Evolutionary conservation across 2,797 vertebrate species (phyloP).

Genomic region (Rhabdophis nuchalis): DNA sequence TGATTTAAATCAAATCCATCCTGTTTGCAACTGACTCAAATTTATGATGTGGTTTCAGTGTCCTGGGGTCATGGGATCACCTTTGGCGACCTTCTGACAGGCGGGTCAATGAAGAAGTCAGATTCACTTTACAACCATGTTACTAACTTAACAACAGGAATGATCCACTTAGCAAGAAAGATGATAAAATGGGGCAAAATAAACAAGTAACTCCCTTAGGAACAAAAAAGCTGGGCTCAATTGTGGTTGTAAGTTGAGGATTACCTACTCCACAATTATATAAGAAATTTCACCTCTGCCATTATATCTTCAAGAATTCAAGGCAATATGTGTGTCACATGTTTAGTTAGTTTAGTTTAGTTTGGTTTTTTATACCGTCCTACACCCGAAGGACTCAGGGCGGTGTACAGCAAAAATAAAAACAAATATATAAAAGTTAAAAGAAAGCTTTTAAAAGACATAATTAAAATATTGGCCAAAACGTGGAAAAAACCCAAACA

Average conservation of each 20-base stretch:
- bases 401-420: too few relatives aligned
- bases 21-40: background rate
- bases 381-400: too few relatives aligned
- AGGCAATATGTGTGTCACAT: background rate
- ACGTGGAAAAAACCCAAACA: too few relatives aligned
- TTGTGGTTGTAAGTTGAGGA: background rate
- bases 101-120: background rate
- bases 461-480: too few relatives aligned
- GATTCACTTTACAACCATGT: background rate
- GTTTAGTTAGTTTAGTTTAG: too few relatives aligned
- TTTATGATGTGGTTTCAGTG: background rate
- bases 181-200: background rate
- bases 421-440: too few relatives aligned
- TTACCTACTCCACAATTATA: background rate
- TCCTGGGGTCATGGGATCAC: background rate
- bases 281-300: background rate
- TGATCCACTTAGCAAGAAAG: background rate
- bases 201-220: background rate
- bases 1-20: too few relatives aligned
- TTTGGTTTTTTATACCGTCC: too few relatives aligned
- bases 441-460: too few relatives aligned
- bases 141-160: too few relatives aligned
- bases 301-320: background rate
- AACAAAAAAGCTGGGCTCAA: background rate
- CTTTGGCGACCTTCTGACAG: background rate